Base-by-base conservation (phyloP, 2,113 vertebrate genomes). In the Myotis brandtii region DNA sequence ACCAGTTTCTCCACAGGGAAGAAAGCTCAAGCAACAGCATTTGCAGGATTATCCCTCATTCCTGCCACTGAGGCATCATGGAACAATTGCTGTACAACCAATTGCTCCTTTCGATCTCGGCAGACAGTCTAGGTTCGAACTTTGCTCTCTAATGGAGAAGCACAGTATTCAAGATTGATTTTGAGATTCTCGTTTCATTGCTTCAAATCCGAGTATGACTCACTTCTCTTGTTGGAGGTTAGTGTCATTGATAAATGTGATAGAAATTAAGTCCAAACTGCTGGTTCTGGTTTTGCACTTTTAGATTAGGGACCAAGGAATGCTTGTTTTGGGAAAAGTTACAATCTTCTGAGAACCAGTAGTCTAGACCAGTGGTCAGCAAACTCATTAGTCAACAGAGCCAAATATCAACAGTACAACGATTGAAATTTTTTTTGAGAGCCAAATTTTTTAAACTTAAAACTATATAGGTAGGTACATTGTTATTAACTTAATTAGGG, bases 41-140 rank as follows among this genome's bases (percentile, higher is more conserved):
- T 97, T 21, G 0, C 88, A 1, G 98, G 97, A 5, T 97, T 98
- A 94, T 97, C 46, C 66, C 98, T 99, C 66, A 99, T 98, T 72
- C 25, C 97, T 4, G 56, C 98, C 11, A 93, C 97, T 0, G 59
- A 98, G 25, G 89, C 95, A 9, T 67, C 97, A 90, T 72, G 86
- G 97, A 32, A 48, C 98, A 4, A 56, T 97, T 76, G 97, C 66
- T 90, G 25, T 76, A 9, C 91, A 98, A 43, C 77, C 98, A 2
- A 14, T 95, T 25, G 4, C 93, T 46, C 97, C 97, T 54, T 98
- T 98, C 89, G 97, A 93, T 82, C 96, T 98, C 0, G 98, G 97
- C 34, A 94, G 48, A 0, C 97, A 97, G 73, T 48, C 92, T 4
- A 0, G 56, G 52, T 77, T 90, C 69, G 59, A 82, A 77, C 62